phyloP scores from a whole-genome alignment of 2,797 vertebrate genomes.

The Acrocephalus scirpaceus region DNA sequence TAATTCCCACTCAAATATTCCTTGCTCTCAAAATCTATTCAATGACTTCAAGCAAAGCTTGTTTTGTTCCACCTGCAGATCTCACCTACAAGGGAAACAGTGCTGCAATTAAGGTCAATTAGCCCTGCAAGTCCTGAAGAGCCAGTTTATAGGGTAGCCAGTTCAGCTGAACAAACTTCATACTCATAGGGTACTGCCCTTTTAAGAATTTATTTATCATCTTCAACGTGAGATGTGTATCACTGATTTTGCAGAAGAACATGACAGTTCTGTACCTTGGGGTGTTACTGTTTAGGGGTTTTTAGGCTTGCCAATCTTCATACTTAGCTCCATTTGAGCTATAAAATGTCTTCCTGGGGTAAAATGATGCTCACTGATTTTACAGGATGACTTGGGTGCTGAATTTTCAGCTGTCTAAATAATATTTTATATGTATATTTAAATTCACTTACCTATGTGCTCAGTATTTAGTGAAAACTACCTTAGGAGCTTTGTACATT shows the following conservation, averaged over 20 bases:
- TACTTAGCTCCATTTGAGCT: conserved; percentile 12
- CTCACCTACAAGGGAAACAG: background rate
- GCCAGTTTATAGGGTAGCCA: background rate
- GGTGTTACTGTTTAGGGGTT: background rate
- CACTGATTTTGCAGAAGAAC: background rate
- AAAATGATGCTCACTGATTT: conserved; percentile 29
- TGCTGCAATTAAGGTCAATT: background rate
- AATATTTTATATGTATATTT: background rate
- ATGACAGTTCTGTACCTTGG: background rate
- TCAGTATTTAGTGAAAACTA: background rate
- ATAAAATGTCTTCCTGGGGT: conserved; percentile 20
- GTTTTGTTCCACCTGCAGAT: background rate
- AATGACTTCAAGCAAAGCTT: background rate
- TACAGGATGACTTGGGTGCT: conserved; percentile 50
- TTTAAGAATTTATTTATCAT: background rate
- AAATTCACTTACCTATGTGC: background rate
- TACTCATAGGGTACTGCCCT: no score
- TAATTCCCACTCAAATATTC: background rate
- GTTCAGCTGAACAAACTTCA: background rate
- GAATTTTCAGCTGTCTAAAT: conserved; percentile 1
- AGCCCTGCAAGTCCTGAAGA: background rate
- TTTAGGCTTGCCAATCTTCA: background rate
- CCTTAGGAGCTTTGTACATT: background rate
- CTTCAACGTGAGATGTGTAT: background rate
- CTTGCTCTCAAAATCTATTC: background rate